A percentile compares a stretch with the other conserved stretches of the same genome.
Conservation (phyloP, 2,888 invertebrate genomes). For the Argyresthia albistria region DNA sequence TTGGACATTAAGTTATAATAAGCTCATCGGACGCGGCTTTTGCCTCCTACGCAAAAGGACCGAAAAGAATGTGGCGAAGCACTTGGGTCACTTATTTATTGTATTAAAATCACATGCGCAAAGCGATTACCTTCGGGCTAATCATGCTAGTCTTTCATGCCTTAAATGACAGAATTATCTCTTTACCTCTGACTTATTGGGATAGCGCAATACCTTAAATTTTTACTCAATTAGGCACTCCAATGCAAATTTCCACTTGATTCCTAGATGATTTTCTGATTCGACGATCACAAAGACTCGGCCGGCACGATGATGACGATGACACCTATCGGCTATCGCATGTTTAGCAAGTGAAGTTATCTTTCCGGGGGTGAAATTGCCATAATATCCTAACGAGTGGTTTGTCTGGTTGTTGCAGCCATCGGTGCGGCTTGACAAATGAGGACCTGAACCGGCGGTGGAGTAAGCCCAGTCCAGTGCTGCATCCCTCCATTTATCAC, state of each 20-base stretch:
- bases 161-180: no score
- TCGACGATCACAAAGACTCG: no score
- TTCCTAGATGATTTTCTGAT: no score
- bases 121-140: no score
- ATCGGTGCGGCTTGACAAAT: conserved; percentile 87
- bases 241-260: no score
- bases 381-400: background rate
- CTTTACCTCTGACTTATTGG: no score
- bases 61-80: background rate
- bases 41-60: conserved; percentile 7
- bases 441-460: conserved; percentile 90
- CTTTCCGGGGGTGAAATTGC: background rate
- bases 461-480: conserved; percentile 80
- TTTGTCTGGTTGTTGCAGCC: conserved; percentile 70
- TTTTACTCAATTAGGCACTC: no score
- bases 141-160: no score
- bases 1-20: conserved; percentile 31
- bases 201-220: background rate
- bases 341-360: background rate
- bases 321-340: background rate
- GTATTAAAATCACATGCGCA: no score
- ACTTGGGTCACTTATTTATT: background rate
- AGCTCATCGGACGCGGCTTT: conserved; percentile 20
- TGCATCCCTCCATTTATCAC: conserved; percentile 89
- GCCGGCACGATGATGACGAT: background rate